Base-by-base conservation (phyloP, 1,140 invertebrate genomes). In the Popillia japonica region DNA sequence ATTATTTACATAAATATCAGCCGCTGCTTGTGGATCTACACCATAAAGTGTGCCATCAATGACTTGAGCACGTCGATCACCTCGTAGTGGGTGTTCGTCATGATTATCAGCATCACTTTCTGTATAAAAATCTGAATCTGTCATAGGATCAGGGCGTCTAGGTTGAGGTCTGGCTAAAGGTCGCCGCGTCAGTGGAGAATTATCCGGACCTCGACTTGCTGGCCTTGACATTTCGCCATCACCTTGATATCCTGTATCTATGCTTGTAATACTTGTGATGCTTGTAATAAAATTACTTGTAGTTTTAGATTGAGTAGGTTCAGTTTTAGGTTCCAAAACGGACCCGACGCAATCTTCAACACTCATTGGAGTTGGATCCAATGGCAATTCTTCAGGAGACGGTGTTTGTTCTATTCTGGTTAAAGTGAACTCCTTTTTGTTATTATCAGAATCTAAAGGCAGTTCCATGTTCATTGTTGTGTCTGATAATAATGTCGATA, bases 71-170 rank as follows among this genome's bases (percentile, higher is more conserved):
- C 88, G 87, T 17, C 93, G 88, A 84, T 95, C 94, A 6, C 89
- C 85, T 76, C 90, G 87, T 79, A 90, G 80, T 84, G 92, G 87
- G 86, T 92, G 88, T 23, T 95, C 93, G 78, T 95, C 94, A 85
- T 93, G 90, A 1, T 91, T 92, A 85, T 96, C 94, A 0, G 93
- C 94, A 87, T 96, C 94, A 82, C 93, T 94, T 87, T 96, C 95
- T 6, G 94, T 96, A 83, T 95, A 96, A 85, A 96, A 96, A 85
- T 96, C 95, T 0, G 94, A 96, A 86, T 96, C 94, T 0, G 94
- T 96, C 94, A 96, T 95, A 0, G 94, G 93, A 87, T 95, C 94
- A 77, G 91, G 90, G 41, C 92, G 89, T 81, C 92, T 83, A 64
- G 84, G 81, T 78, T 81, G 86, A 8, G 82, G 83, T 72, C 81